Conservation (phyloP, 2,113 vertebrate species). For the Ranitomeya variabilis region DNA sequence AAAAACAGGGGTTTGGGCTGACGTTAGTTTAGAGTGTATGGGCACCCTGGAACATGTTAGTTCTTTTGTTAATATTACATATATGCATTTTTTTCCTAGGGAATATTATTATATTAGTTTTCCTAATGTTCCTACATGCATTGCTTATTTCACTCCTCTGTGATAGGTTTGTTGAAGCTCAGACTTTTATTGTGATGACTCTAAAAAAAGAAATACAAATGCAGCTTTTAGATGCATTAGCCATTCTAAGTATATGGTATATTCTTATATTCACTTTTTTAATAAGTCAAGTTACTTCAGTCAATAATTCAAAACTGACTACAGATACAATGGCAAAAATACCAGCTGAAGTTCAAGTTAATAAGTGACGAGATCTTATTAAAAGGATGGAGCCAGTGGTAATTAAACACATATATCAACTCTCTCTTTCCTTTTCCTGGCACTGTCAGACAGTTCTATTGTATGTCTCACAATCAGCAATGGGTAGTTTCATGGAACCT, state of each 20-base stretch:
- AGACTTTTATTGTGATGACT: neutral
- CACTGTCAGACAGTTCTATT: slow-evolving; percentile 35
- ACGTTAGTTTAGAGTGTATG: too few relatives aligned
- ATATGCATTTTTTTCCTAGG: too few relatives aligned
- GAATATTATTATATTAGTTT: too few relatives aligned
- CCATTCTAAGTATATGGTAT: neutral
- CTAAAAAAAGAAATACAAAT: neutral
- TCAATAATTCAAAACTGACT: slow-evolving; percentile 2
- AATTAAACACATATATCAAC: slow-evolving; percentile 42
- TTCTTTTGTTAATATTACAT: too few relatives aligned
- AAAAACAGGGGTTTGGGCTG: too few relatives aligned
- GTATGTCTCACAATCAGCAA: slow-evolving; percentile 17
- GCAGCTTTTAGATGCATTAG: neutral
- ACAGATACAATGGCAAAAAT: neutral
- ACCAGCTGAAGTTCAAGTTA: slow-evolving; percentile 33
- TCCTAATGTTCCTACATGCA: too few relatives aligned
- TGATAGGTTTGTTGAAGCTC: too few relatives aligned
- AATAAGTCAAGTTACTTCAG: neutral
- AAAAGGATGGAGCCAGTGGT: slow-evolving; percentile 22
- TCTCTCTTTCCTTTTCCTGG: slow-evolving; percentile 10
- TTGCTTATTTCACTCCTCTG: too few relatives aligned
- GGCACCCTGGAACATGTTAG: too few relatives aligned
- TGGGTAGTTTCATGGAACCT: slow-evolving; percentile 20
- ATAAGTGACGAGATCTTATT: slow-evolving; percentile 34
- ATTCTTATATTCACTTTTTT: neutral